These are phyloP conservation scores for Oplegnathus fasciatus DNA, from an alignment of 2,113 vertebrate genomes.

Conservation along the genomic window DNA sequence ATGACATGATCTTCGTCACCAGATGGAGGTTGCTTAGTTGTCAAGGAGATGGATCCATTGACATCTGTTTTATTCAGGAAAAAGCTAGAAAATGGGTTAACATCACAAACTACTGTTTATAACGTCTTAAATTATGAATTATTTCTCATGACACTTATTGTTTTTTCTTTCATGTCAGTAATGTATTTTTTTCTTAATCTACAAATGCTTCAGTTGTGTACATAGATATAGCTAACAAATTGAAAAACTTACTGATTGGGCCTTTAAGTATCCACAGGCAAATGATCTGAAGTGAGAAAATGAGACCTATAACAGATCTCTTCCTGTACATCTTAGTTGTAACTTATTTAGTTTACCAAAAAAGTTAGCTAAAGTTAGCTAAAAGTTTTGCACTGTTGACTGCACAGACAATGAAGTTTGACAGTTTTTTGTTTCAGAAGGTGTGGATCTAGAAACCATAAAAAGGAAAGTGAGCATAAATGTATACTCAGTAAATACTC, in stretches of 20 bases:
- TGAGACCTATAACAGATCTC: not conserved
- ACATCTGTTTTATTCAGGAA: too few species aligned
- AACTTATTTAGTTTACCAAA: not conserved
- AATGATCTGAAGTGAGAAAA: not conserved
- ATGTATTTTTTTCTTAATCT: not conserved
- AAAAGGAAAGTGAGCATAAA: not conserved
- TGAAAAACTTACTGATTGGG: not conserved
- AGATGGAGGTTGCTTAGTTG: not conserved
- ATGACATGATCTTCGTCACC: not conserved
- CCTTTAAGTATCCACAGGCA: too few species aligned
- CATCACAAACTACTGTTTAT: not conserved
- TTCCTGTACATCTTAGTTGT: not conserved
- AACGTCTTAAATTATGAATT: not conserved
- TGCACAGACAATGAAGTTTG: constrained; percentile 9
- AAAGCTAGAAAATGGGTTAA: not conserved
- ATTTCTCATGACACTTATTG: not conserved
- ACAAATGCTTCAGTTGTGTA: not conserved
- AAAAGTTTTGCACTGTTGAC: constrained; percentile 1
- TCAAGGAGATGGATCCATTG: not conserved
- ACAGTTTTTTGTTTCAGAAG: not conserved
- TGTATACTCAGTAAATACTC: too few species aligned
- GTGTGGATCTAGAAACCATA: not conserved
- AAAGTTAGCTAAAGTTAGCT: not conserved
- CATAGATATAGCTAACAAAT: not conserved
- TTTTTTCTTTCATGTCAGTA: not conserved